phyloP scores from a whole-genome alignment of 1,140 invertebrate genomes.

The Odontomachus brunneus region DNA sequence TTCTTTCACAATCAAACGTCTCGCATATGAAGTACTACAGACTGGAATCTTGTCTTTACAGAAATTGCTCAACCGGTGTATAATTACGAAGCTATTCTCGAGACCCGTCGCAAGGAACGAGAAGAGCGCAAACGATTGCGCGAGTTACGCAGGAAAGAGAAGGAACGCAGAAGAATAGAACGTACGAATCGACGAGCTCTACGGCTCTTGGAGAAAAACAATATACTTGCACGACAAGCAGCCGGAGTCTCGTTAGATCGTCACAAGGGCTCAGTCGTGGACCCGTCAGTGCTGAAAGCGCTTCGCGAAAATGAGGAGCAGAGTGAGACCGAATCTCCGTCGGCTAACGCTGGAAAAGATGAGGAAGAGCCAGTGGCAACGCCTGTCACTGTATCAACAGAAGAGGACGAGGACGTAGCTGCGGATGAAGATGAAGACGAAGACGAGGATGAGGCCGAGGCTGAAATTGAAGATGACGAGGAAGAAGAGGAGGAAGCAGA shows the following conservation, averaged over 20 bases:
- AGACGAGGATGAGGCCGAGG: slow-evolving; percentile 74
- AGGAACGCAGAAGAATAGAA: slow-evolving; percentile 76
- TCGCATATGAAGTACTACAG: background rate
- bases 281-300: slow-evolving; percentile 66
- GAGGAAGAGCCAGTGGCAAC: slow-evolving; percentile 32
- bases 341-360: slow-evolving; percentile 13
- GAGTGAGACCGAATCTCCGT: background rate
- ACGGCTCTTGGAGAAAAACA: slow-evolving; percentile 75
- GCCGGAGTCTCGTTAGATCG: slow-evolving; percentile 27
- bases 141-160: slow-evolving; percentile 79
- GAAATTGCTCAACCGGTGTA: slow-evolving; percentile 80
- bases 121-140: slow-evolving; percentile 82
- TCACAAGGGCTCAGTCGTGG: slow-evolving; percentile 37
- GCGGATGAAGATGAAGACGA: slow-evolving; percentile 67
- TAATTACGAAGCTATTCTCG: slow-evolving; percentile 83
- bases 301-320: slow-evolving; percentile 65
- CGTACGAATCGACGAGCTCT: slow-evolving; percentile 77
- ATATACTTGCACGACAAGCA: slow-evolving; percentile 35
- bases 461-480: slow-evolving; percentile 71
- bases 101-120: slow-evolving; percentile 79
- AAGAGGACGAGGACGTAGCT: slow-evolving; percentile 55
- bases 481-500: slow-evolving; percentile 62
- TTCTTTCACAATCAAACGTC: background rate
- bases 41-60: slow-evolving; percentile 32
- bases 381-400: background rate